Base-by-base conservation (phyloP, 1,140 invertebrate genomes). In the Drosophila azteca region DNA sequence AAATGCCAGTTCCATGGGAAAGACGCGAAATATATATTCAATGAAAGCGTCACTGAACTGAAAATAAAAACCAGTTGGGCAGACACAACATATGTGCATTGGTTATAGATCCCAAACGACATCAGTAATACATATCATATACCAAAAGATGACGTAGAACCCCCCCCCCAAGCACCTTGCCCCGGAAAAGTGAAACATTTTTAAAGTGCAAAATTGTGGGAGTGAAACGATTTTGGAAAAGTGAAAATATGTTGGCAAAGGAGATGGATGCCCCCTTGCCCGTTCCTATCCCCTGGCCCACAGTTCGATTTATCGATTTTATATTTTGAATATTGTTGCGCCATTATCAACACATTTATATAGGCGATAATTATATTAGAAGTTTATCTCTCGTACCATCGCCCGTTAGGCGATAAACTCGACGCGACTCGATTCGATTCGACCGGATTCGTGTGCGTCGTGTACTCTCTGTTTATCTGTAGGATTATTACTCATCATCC, bases 311-410 rank as follows among this genome's bases (percentile, higher is more conserved):
- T 84, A 85, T 87, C 82, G 82, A 87, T 87, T 87, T 87, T 75
- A 45, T 83, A 57, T 87, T 82, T 83, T 87, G 82, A 88, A 87
- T 82, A 87, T 78, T 88, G 83, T 88, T 87, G 83, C 75, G 82
- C 83, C 83, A 87, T 87, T 87, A 87, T 87, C 82, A 87, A 75
- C 82, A 59, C 70, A 87, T 87, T 87, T 87, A 87, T 87, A 87
- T 78, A 87, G 58, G 82, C 76, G 82, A 87, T 87, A 87, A 87
- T 87, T 87, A 87, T 87, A 87, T 87, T 87, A 87, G 82, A 65
- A 77, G 62, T 72, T 81, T 87, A 87, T 87, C 83, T 87, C 83
- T 85, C 52, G 49, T 17, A 50, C 54, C 76, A 54, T 57, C 65
- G 49, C 69, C 50, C 45, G 7, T 55, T 24, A 24, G 43, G 68